phyloP scores from a whole-genome alignment of 2,888 invertebrate species.

The Trichacis sp. region DNA sequence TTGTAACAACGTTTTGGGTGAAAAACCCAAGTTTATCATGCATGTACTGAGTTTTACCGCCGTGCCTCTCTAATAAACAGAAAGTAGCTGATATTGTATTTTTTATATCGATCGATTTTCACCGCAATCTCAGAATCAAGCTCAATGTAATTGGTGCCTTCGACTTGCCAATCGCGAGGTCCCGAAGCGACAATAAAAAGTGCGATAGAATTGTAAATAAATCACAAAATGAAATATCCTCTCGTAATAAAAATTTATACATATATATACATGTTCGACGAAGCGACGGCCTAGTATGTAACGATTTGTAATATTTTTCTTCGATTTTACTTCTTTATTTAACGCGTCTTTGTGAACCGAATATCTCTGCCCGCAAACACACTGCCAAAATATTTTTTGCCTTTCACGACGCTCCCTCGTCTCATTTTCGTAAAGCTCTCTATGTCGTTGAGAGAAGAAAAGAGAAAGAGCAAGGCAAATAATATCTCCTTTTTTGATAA shows the following conservation, averaged over 20 bases:
- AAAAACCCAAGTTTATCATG: too few relatives aligned
- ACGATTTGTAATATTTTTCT: conserved; percentile 50
- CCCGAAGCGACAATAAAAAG: conserved; percentile 56
- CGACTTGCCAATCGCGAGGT: conserved; percentile 64
- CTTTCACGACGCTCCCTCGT: conserved; percentile 1
- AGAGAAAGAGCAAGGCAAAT: too few relatives aligned
- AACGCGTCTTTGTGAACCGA: not conserved
- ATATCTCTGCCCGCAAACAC: conserved; percentile 7
- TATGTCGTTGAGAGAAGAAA: too few relatives aligned
- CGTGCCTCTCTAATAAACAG: conserved; percentile 57
- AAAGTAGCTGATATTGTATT: conserved; percentile 44
- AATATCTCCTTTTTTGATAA: too few relatives aligned
- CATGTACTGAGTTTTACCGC: conserved; percentile 54
- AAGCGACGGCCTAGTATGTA: conserved; percentile 49
- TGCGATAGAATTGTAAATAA: conserved; percentile 63
- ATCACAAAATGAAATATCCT: conserved; percentile 47
- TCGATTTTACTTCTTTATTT: conserved; percentile 15
- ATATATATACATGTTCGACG: conserved; percentile 44
- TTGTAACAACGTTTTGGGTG: not conserved
- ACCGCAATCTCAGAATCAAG: conserved; percentile 48
- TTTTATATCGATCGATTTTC: conserved; percentile 47
- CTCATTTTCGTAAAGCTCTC: too few relatives aligned
- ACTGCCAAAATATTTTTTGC: conserved; percentile 37
- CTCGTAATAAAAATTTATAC: conserved; percentile 46
- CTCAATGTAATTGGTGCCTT: conserved; percentile 66